phyloP scores from a whole-genome alignment of 2,797 vertebrate species.

The Eutrigla gurnardus region DNA sequence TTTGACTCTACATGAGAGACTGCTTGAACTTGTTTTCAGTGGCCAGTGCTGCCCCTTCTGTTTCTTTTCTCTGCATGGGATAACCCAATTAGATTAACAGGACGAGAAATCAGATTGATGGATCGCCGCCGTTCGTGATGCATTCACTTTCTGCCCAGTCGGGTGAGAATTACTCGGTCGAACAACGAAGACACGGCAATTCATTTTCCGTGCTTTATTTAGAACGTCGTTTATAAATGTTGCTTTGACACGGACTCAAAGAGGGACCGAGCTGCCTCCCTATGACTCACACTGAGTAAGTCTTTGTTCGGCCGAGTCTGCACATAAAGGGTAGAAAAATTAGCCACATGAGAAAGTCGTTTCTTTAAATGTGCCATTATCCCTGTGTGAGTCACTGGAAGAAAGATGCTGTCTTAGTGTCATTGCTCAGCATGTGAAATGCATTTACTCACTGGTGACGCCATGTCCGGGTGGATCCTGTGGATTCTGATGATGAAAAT shows the following conservation, averaged over 20 bases:
- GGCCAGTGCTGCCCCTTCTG: neutral
- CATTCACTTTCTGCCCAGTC: constrained; percentile 6
- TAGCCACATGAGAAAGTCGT: constrained; percentile 60
- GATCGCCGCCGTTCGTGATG: neutral
- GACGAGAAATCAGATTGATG: constrained; percentile 6
- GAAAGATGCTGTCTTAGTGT: constrained; percentile 23
- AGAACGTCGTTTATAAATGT: constrained; percentile 26
- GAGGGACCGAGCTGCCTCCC: constrained; percentile 39
- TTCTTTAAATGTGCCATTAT: constrained; percentile 58
- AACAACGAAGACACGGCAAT: constrained; percentile 6
- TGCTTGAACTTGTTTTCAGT: neutral
- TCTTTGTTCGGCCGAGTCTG: constrained; percentile 51
- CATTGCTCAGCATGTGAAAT: constrained; percentile 45
- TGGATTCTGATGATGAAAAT: constrained; percentile 13
- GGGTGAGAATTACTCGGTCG: constrained; percentile 6
- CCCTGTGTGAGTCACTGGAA: constrained; percentile 60
- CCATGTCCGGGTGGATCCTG: neutral
- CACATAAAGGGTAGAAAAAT: constrained; percentile 55
- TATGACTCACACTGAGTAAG: constrained; percentile 56
- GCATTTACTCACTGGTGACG: constrained; percentile 19
- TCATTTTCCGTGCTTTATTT: constrained; percentile 22
- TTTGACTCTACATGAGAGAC: constrained; percentile 11
- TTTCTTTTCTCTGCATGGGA: neutral
- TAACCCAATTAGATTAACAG: neutral
- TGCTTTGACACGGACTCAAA: constrained; percentile 33